Conservation (phyloP, 1,140 invertebrate species). For the Choristoneura fumiferana region DNA sequence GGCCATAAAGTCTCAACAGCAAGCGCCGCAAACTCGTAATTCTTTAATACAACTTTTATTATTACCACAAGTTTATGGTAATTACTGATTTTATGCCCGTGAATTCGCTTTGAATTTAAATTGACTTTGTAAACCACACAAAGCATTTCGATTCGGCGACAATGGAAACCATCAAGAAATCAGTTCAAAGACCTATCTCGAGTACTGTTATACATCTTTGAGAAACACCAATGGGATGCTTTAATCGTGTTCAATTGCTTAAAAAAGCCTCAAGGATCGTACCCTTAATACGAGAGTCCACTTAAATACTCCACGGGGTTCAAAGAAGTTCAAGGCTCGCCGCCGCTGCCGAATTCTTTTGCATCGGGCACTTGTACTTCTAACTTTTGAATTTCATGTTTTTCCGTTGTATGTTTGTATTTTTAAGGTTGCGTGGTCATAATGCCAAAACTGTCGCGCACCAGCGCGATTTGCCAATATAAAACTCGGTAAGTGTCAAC, state of each 20-base stretch:
- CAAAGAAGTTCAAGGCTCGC: slow-evolving; percentile 41
- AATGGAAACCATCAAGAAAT: background rate
- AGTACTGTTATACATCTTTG: slow-evolving; percentile 40
- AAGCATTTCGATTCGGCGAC: background rate
- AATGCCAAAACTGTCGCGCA: too few relatives aligned
- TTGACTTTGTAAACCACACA: too few relatives aligned
- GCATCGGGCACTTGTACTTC: background rate
- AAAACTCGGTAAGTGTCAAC: too few relatives aligned
- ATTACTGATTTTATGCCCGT: too few relatives aligned
- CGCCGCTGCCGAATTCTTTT: slow-evolving; percentile 1
- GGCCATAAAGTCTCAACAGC: too few relatives aligned
- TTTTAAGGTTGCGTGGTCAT: background rate
- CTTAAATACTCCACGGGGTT: slow-evolving; percentile 54
- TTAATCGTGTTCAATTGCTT: slow-evolving; percentile 44
- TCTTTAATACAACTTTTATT: too few relatives aligned
- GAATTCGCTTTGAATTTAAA: too few relatives aligned
- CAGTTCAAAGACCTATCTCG: slow-evolving; percentile 16
- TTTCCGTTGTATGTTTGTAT: background rate
- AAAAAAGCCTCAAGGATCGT: slow-evolving; percentile 35
- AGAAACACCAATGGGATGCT: slow-evolving; percentile 49
- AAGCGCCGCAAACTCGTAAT: too few relatives aligned
- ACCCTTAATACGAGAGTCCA: slow-evolving; percentile 41
- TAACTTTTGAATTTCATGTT: slow-evolving; percentile 8
- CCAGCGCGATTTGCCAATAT: too few relatives aligned
- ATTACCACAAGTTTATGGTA: too few relatives aligned